phyloP scores from a whole-genome alignment of 2,888 invertebrate species.

The Drosophila cracens region DNA sequence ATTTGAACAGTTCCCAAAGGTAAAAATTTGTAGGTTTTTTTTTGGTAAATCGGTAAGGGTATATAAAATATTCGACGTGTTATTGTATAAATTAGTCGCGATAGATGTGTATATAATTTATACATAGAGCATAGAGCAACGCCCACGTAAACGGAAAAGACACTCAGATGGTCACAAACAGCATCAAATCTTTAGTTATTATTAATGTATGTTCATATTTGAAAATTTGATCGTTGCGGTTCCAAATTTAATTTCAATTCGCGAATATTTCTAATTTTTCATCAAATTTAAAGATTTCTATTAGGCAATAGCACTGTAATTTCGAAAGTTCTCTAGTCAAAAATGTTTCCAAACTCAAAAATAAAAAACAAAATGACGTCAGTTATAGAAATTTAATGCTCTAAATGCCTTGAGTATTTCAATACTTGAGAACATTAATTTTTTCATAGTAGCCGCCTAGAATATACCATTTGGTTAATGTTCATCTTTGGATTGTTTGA shows the following conservation, averaged over 20 bases:
- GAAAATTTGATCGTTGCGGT: neutral
- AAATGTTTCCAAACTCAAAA: neutral
- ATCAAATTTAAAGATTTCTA: neutral
- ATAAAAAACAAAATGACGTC: neutral
- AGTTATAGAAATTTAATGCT: neutral
- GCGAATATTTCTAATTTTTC: neutral
- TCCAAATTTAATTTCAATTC: neutral
- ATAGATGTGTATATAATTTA: slow-evolving; percentile 25
- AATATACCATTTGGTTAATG: neutral
- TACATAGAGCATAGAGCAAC: slow-evolving; percentile 38
- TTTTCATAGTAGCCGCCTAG: neutral
- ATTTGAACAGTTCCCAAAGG: too few relatives aligned
- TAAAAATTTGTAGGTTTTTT: neutral
- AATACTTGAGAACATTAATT: neutral
- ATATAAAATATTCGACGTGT: slow-evolving; percentile 19
- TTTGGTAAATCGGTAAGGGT: neutral
- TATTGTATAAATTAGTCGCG: slow-evolving; percentile 32
- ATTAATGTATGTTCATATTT: neutral
- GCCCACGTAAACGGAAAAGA: slow-evolving; percentile 34
- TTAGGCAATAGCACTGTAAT: neutral
- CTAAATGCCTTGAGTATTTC: neutral
- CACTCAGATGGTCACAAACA: slow-evolving; percentile 34
- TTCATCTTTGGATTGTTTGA: neutral
- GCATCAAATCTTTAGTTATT: neutral
- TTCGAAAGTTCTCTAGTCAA: neutral